Percentiles rank a stretch among this genome's conserved stretches.
Evolutionary conservation across 2,888 invertebrate species (phyloP).

Genomic region (Athalia circularis): DNA sequence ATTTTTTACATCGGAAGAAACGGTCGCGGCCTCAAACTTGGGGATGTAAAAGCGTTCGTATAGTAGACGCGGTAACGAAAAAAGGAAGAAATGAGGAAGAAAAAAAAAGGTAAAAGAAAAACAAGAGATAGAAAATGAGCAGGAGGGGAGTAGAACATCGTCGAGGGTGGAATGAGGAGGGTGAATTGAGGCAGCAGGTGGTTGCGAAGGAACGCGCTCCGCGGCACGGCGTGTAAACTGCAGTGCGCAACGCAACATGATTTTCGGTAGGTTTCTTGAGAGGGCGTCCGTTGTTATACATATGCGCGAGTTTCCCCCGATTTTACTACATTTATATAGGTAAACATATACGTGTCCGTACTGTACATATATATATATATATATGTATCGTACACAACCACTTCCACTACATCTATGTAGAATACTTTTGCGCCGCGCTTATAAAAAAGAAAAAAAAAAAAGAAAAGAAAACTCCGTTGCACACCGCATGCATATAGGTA

Average conservation of each 20-base stretch:
- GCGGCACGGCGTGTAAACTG: not conserved
- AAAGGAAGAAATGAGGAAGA: not conserved
- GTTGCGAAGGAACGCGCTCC: constrained; percentile 62
- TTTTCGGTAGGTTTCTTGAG: constrained; percentile 4
- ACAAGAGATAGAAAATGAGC: not conserved
- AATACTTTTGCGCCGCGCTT: too few relatives aligned
- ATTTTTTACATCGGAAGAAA: too few relatives aligned
- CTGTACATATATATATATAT: not conserved
- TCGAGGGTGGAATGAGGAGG: not conserved
- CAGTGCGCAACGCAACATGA: not conserved
- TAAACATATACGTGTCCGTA: not conserved
- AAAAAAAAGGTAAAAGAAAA: not conserved
- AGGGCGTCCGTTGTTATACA: not conserved
- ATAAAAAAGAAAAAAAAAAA: too few relatives aligned
- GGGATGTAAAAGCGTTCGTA: too few relatives aligned
- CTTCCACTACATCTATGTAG: too few relatives aligned
- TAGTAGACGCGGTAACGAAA: not conserved
- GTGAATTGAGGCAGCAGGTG: constrained; percentile 68
- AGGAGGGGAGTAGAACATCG: not conserved
- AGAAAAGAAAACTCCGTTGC: too few relatives aligned
- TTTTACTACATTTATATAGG: not conserved
- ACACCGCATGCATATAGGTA: too few relatives aligned
- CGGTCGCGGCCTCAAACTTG: too few relatives aligned
- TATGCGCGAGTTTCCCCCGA: not conserved
- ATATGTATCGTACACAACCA: not conserved